phyloP scores from a whole-genome alignment of 92 coral and sea anemone genomes.

The Umimayanthus kanabou region DNA sequence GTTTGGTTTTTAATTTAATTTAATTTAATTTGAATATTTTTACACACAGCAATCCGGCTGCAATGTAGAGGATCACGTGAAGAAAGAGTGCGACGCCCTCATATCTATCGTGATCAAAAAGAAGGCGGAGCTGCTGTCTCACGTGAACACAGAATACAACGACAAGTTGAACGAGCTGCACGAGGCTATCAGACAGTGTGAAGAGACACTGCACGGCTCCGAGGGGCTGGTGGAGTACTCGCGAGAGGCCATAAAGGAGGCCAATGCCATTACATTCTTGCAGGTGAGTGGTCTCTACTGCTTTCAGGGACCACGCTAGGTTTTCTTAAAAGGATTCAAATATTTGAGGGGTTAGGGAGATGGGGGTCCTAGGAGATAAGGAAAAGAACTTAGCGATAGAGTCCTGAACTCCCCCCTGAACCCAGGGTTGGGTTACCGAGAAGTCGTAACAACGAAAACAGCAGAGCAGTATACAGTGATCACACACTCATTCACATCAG shows the following conservation, averaged over 20 bases:
- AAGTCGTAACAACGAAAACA: too few species aligned
- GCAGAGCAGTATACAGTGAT: too few species aligned
- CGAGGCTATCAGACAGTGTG: slow-evolving; percentile 71
- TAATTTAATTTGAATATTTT: not conserved
- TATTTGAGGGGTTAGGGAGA: not conserved
- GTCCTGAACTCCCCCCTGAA: too few species aligned
- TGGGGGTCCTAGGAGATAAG: too few species aligned
- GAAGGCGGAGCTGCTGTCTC: slow-evolving; percentile 72
- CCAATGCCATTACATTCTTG: slow-evolving; percentile 71
- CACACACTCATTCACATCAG: too few species aligned
- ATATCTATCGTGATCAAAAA: slow-evolving; percentile 76
- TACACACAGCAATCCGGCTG: slow-evolving; percentile 76
- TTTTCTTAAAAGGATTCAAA: not conserved
- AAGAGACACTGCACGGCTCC: slow-evolving; percentile 72
- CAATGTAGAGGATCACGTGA: slow-evolving; percentile 86
- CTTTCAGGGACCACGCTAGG: not conserved
- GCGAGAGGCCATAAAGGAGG: slow-evolving; percentile 83
- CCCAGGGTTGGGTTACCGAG: too few species aligned
- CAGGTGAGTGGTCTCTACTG: slow-evolving; percentile 48
- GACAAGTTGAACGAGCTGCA: slow-evolving; percentile 70
- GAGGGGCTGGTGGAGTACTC: slow-evolving; percentile 86
- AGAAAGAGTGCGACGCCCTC: slow-evolving; percentile 76
- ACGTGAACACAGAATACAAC: slow-evolving; percentile 75
- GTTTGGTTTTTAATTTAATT: not conserved
- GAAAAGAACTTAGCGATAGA: too few species aligned